Conservation (phyloP, 2,113 vertebrate genomes). For the Gobiocypris rarus region DNA sequence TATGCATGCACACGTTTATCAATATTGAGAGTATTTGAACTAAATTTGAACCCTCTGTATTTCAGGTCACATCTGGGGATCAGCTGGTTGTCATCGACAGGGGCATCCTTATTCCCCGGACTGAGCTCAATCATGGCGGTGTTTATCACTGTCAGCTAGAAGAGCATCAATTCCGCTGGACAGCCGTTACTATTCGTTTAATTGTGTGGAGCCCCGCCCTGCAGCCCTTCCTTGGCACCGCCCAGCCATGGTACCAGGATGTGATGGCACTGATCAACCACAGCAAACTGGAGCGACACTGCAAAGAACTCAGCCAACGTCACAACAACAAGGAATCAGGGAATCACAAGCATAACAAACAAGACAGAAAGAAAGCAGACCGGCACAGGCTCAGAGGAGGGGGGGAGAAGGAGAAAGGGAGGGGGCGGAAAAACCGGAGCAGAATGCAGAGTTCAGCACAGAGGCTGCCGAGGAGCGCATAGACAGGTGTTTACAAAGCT, state of each 20-base stretch:
- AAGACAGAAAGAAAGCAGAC: conserved; percentile 66
- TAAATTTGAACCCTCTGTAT: background rate
- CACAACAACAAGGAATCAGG: conserved; percentile 66
- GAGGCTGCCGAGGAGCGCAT: conserved; percentile 76
- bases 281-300: conserved; percentile 73
- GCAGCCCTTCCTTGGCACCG: conserved; percentile 44
- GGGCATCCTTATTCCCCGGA: conserved; percentile 77
- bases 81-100: conserved; percentile 78
- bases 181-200: conserved; percentile 74
- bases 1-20: background rate
- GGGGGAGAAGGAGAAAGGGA: conserved; percentile 62
- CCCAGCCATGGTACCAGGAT: conserved; percentile 73
- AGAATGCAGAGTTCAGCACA: conserved; percentile 68
- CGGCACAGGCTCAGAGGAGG: conserved; percentile 67
- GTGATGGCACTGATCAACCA: conserved; percentile 76
- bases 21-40: background rate
- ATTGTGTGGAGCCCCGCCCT: conserved; percentile 71
- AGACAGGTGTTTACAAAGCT: conserved; percentile 41
- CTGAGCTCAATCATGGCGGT: conserved; percentile 74
- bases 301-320: conserved; percentile 69
- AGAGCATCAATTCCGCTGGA: conserved; percentile 82
- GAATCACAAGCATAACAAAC: conserved; percentile 47
- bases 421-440: conserved; percentile 80
- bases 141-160: conserved; percentile 82
- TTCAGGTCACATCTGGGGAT: conserved; percentile 75